phyloP scores from a whole-genome alignment of 2,113 vertebrate species.

The Turdus rufiventris region DNA sequence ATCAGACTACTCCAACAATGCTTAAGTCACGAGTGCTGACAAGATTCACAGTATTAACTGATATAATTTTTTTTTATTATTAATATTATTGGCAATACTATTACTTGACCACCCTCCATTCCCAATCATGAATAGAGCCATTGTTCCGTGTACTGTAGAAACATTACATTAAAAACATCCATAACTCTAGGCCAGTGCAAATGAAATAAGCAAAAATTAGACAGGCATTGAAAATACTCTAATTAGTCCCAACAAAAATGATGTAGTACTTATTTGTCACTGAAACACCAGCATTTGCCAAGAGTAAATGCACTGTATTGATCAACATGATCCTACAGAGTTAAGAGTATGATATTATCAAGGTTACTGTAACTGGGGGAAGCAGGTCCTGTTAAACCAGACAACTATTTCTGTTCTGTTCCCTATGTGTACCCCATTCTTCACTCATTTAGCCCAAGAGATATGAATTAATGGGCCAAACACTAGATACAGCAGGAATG shows the following conservation, averaged over 20 bases:
- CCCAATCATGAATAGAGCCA: neutral
- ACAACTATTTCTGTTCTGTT: neutral
- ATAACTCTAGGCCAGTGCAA: neutral
- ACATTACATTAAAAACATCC: neutral
- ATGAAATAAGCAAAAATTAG: neutral
- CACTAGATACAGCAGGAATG: neutral
- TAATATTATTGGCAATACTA: neutral
- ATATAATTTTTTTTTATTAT: neutral
- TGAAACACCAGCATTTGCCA: slow-evolving; percentile 23
- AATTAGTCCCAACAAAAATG: neutral
- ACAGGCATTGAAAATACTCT: neutral
- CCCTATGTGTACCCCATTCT: neutral
- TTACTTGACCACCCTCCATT: neutral
- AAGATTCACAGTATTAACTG: neutral
- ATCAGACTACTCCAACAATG: neutral
- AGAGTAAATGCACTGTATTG: neutral
- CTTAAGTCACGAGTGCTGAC: neutral
- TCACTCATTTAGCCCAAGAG: neutral
- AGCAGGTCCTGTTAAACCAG: neutral
- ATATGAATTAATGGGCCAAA: neutral
- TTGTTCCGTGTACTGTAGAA: neutral
- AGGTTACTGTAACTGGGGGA: neutral
- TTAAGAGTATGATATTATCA: neutral
- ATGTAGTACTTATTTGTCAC: neutral
- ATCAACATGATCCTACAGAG: neutral